These are phyloP conservation scores for Pristiophorus japonicus DNA, from an alignment of 2,113 vertebrate species.

Conservation along the genomic window DNA sequence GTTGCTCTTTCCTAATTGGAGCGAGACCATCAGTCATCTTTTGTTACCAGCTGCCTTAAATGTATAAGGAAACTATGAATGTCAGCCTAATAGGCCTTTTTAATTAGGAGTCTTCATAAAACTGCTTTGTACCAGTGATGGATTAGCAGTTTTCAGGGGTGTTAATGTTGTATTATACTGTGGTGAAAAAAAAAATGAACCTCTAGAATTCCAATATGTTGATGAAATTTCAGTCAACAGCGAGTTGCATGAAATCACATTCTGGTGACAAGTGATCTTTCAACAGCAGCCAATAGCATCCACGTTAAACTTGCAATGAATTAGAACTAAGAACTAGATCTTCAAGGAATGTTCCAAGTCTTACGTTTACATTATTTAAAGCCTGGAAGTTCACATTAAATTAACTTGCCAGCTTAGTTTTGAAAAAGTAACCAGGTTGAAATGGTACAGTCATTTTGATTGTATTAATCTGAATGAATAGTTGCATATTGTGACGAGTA, in stretches of 20 bases:
- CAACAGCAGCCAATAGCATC: background rate
- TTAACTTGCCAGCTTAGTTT: background rate
- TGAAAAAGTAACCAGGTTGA: background rate
- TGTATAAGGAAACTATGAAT: background rate
- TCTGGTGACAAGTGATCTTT: conserved; percentile 14
- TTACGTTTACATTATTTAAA: too few species aligned
- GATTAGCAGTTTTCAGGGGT: background rate
- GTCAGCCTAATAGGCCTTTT: background rate
- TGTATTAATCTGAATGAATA: background rate
- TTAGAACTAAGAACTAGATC: background rate
- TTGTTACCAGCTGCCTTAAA: background rate
- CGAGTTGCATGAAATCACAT: background rate
- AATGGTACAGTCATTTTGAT: background rate
- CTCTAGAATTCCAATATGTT: background rate
- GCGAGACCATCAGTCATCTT: background rate
- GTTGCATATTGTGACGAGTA: background rate
- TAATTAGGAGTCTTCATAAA: background rate
- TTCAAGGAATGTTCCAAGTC: background rate
- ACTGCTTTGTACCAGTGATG: background rate
- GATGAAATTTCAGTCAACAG: background rate
- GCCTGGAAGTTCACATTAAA: background rate
- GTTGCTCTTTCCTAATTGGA: background rate
- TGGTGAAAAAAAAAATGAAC: background rate
- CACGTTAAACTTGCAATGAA: background rate
- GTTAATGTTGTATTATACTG: background rate